These are phyloP conservation scores for Lampris incognitus DNA, from an alignment of 2,113 vertebrate species.

Conservation along the genomic window DNA sequence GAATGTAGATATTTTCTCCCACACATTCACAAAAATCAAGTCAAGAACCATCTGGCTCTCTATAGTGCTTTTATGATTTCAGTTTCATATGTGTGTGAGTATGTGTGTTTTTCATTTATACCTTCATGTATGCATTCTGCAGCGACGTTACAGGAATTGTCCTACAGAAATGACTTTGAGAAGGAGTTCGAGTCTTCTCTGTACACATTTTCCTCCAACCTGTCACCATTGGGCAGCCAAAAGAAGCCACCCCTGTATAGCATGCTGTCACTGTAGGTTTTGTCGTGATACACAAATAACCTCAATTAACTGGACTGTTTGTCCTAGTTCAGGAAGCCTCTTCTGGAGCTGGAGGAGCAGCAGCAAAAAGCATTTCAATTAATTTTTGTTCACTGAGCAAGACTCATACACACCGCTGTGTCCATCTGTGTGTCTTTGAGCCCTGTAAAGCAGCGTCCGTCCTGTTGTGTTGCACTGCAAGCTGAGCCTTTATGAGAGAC, in stretches of 20 bases:
- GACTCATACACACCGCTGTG: background rate
- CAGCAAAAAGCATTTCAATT: background rate
- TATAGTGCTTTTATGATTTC: constrained; percentile 22
- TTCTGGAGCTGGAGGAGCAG: background rate
- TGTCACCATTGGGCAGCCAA: background rate
- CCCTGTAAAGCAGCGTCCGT: background rate
- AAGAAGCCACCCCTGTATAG: background rate
- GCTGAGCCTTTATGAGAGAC: background rate
- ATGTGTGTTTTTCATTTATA: constrained; percentile 27
- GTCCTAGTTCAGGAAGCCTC: background rate
- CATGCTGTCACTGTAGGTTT: constrained; percentile 1
- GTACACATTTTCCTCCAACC: background rate
- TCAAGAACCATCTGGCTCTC: background rate
- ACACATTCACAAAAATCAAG: background rate
- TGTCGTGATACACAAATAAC: background rate
- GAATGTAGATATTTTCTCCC: too few species aligned
- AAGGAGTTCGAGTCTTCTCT: background rate
- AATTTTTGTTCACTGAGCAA: background rate
- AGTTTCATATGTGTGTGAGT: constrained; percentile 13
- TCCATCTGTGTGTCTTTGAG: background rate
- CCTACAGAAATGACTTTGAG: background rate
- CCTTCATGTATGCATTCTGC: background rate
- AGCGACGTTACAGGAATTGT: background rate
- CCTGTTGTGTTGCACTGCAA: background rate
- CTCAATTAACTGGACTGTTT: background rate